Base-by-base conservation (phyloP, 1,140 invertebrate genomes). In the Dendroctonus ponderosae region DNA sequence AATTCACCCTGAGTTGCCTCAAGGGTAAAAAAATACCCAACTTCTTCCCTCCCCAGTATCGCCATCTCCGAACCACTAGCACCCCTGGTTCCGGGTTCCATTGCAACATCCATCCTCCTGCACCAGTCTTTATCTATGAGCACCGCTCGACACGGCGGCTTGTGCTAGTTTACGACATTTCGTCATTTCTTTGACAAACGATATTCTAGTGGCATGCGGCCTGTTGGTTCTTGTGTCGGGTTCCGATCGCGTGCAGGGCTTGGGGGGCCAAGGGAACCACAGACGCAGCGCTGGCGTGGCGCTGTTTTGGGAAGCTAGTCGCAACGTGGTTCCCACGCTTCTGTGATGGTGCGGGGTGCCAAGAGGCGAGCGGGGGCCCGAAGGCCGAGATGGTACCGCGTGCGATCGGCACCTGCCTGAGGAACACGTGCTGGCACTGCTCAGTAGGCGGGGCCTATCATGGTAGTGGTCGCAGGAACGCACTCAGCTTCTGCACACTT, bases 251-350 rank as follows among this genome's bases (percentile, higher is more conserved):
- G 62, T 62, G 60, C 50, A 62, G 48, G 38, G 60, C 12, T 37
- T n/a, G 60, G 11, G 52, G 62, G 52, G 52, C 78, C 77, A 79
- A 80, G 80, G 68, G 68, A 66, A 46, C 46, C 46, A 39, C 41
- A 67, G 59, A 65, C 54, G 63, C 52, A 50, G 65, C 60, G 62
- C 52, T 52, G 61, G 66, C 57, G 67, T 67, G 64, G 60, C 64
- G 70, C 71, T 71, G 74, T 75, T 75, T 75, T 75, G 72, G 74
- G 74, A 75, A 75, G 74, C 72, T 74, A 72, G 70, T 68, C 70
- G 58, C 50, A 57, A 63, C 68, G 69, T 59, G 67, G 73, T 76
- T 74, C 73, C 72, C 73, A 76, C 74, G 74, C 72, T 74, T 76
- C 70, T 74, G 70, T 68, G 70, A 73, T 57, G 72, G 72, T 66